A percentile compares a stretch with the other conserved stretches of the same genome.
phyloP scores from a whole-genome alignment of 2,113 vertebrate genomes.

The Eonycteris spelaea region DNA sequence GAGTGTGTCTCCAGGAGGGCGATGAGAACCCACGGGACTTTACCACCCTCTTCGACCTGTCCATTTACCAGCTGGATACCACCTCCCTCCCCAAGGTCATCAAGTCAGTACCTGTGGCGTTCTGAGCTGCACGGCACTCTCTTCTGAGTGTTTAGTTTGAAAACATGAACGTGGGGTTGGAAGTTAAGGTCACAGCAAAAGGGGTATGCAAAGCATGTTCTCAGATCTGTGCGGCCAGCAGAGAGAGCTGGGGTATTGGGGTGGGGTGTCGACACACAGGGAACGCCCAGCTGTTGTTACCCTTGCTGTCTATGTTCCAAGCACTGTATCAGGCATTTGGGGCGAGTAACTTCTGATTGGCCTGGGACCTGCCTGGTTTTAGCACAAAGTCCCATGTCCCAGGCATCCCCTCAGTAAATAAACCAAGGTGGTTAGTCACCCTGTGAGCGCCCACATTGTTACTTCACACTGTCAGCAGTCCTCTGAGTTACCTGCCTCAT shows the following conservation, averaged over 20 bases:
- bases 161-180: not conserved
- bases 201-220: not conserved
- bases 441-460: not conserved
- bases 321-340: not conserved
- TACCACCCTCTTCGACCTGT: conserved; percentile 93
- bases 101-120: conserved; percentile 84
- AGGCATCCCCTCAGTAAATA: not conserved
- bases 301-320: not conserved
- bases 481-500: not conserved
- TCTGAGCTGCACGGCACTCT: not conserved
- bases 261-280: not conserved
- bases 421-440: not conserved
- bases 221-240: not conserved
- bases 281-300: not conserved
- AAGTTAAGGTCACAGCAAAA: not conserved
- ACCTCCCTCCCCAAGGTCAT: conserved; percentile 91
- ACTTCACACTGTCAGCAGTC: not conserved
- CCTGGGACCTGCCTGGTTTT: not conserved
- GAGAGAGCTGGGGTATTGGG: not conserved
- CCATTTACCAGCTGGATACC: conserved; percentile 91
- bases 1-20: conserved; percentile 94
- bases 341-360: not conserved
- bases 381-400: not conserved
- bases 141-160: not conserved
- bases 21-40: conserved; percentile 96